phyloP scores from a whole-genome alignment of 2,113 vertebrate genomes.

The Lepus europaeus region DNA sequence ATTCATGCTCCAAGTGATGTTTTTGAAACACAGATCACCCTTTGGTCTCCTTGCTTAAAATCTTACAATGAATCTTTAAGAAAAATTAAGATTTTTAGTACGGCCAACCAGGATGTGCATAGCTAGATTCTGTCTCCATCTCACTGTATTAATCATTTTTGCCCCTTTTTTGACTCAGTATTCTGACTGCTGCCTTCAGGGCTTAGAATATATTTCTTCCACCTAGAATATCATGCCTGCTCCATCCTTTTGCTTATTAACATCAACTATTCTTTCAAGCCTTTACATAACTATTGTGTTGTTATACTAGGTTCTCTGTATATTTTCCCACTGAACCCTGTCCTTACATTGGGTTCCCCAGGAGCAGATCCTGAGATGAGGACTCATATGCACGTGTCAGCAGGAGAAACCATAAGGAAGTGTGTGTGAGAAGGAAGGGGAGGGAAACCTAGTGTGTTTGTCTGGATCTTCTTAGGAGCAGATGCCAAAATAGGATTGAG shows the following conservation, averaged over 20 bases:
- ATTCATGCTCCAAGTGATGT: neutral
- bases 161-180: neutral
- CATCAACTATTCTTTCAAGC: neutral
- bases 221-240: neutral
- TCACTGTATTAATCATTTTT: neutral
- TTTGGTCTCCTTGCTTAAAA: neutral
- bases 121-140: neutral
- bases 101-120: no score
- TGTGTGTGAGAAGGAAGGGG: no score
- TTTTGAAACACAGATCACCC: neutral
- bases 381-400: neutral
- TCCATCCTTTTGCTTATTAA: neutral
- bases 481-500: neutral
- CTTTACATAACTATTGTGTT: neutral
- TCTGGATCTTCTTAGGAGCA: neutral
- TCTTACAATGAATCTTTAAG: neutral
- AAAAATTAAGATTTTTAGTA: neutral
- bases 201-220: neutral
- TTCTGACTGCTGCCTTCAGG: neutral
- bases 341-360: neutral
- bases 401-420: neutral
- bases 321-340: no score
- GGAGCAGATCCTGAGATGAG: neutral
- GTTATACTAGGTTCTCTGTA: neutral
- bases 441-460: neutral